A percentile compares a stretch with the other conserved stretches of the same genome.
Conservation (phyloP, 2,797 vertebrate species). For the Melanotaenia parkinsoni region DNA sequence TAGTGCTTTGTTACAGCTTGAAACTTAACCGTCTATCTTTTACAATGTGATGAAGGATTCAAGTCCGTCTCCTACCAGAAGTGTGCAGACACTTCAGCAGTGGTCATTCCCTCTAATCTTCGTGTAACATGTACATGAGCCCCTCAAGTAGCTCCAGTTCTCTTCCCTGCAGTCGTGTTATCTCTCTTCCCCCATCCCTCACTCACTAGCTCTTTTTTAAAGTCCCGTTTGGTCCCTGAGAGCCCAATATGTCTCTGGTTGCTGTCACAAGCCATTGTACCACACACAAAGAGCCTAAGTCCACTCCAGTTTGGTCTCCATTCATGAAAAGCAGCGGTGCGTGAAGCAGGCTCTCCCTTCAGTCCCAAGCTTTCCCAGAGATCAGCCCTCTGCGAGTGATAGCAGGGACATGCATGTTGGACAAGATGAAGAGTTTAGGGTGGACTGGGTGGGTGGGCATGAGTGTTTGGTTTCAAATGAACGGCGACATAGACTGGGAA, state of each 20-base stretch:
- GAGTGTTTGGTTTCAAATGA: constrained; percentile 33
- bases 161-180: constrained; percentile 25
- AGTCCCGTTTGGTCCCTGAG: constrained; percentile 45
- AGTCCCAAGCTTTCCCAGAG: constrained; percentile 53
- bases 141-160: constrained; percentile 4
- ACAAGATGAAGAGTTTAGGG: constrained; percentile 43
- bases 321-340: constrained; percentile 73
- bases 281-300: constrained; percentile 72
- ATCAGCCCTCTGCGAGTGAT: constrained; percentile 55
- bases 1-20: too few species aligned
- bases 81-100: neutral
- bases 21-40: neutral
- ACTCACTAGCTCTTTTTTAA: constrained; percentile 50
- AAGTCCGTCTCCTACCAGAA: neutral
- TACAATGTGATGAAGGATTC: neutral
- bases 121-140: neutral
- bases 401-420: constrained; percentile 60
- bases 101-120: neutral
- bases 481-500: constrained; percentile 38
- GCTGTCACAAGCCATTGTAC: constrained; percentile 78
- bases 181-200: constrained; percentile 28
- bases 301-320: constrained; percentile 70
- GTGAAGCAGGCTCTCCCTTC: constrained; percentile 70
- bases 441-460: constrained; percentile 37
- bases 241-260: constrained; percentile 63